Evolutionary conservation across 2,888 invertebrate genomes (phyloP), one percentile per base, ranked within the genome.

Genomic region (Baccha elongata): DNA sequence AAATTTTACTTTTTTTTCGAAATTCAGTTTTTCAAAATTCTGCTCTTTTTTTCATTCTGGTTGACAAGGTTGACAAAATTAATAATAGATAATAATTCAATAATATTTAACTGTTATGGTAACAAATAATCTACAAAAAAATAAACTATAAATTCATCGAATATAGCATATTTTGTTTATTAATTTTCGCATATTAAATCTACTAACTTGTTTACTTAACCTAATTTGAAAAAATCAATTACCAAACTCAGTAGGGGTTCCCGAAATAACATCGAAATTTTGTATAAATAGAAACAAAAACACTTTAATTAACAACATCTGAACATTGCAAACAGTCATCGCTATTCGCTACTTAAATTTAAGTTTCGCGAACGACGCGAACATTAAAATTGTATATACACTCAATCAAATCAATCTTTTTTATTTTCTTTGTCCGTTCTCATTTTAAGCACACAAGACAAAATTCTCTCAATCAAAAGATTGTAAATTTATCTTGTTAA

Each of bases 391-490:
- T 42, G 26, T 58, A 3, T 58, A 23, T 42, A 7, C 29, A 60
- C 40, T 60, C 44, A 44, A 60, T 60, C 44, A 60, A 44, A 42
- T 42, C 60, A 44, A 29, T 44, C 17, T 44, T 10, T 19, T 53
- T 13, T 35, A 3, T 40, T 3, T 4, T 44, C 19, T 60, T 44
- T 37, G 7, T 29, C 19, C 8, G 13, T 13, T 10, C 29, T 15
- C 5, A 21, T 19, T 37, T 42, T 23, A 37, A 13, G 3, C 46
- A 46, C 6, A 29, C 11, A 60, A 46, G 21, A 52, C 42, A 65
- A 72, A 26, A 52, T 44, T 62, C 26, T 68, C 48, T 13, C 42
- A 58, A 26, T 42, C 29, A 60, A 60, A 2, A 60, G n/a, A 32
- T 44, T 29, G 29, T 60, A 29, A 19, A 60, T 40, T 13, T 6